These are phyloP conservation scores for Pangasius sanitwongsei DNA, from an alignment of 2,797 vertebrate genomes.

Conservation along the genomic window DNA sequence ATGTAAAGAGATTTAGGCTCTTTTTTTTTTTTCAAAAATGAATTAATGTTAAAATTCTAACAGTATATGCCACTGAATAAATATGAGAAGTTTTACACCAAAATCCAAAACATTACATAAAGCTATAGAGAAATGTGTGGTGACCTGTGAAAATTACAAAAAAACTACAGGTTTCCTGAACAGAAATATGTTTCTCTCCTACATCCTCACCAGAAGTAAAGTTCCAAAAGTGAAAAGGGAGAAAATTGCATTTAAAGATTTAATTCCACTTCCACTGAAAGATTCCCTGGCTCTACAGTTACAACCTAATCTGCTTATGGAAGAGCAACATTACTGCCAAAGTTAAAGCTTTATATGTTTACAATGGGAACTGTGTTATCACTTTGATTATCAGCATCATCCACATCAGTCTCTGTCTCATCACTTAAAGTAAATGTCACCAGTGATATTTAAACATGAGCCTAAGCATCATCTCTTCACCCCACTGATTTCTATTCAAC, in stretches of 20 bases:
- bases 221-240: not conserved
- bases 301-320: not conserved
- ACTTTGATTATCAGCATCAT: constrained; percentile 1
- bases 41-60: not conserved
- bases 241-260: not conserved
- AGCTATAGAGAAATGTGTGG: not conserved
- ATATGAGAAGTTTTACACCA: too few relatives aligned
- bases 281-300: not conserved
- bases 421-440: not conserved
- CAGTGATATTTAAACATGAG: not conserved
- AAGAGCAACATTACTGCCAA: not conserved
- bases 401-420: not conserved
- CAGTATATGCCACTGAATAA: not conserved
- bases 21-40: not conserved
- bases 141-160: not conserved
- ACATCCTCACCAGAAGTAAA: not conserved
- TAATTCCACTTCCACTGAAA: not conserved
- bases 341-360: not conserved
- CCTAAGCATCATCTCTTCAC: not conserved
- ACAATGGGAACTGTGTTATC: not conserved
- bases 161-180: not conserved
- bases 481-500: not conserved
- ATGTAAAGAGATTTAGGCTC: not conserved
- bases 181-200: not conserved
- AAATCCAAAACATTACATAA: not conserved